Evolutionary conservation across 2,797 vertebrate species (phyloP).

Genomic region (Bovichtus variegatus): DNA sequence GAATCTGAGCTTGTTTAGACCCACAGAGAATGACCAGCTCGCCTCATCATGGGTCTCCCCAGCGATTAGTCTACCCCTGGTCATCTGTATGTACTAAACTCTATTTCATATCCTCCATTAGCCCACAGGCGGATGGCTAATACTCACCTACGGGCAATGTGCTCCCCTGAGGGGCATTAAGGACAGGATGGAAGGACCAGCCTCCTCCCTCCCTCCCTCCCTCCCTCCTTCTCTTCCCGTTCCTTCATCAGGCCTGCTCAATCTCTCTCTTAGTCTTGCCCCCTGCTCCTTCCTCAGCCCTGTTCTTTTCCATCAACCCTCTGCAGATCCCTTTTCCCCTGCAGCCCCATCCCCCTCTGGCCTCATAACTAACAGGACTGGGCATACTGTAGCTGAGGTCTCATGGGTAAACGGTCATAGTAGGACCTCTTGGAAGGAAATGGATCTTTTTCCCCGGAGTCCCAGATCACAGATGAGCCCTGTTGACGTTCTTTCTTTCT

Average conservation of each 20-base stretch:
- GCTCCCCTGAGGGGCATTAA: conserved; percentile 77
- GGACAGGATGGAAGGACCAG: conserved; percentile 67
- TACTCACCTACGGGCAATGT: conserved; percentile 72
- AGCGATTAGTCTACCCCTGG: conserved; percentile 61
- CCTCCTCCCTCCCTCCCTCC: conserved; percentile 42
- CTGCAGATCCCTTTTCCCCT: conserved; percentile 50
- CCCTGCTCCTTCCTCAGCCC: conserved; percentile 43
- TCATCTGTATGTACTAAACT: conserved; percentile 73
- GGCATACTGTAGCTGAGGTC: conserved; percentile 53
- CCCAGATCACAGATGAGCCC: conserved; percentile 60
- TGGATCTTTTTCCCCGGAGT: conserved; percentile 61
- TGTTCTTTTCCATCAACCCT: conserved; percentile 59
- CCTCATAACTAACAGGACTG: conserved; percentile 62
- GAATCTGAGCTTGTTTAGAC: conserved; percentile 34
- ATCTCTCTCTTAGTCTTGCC: conserved; percentile 55
- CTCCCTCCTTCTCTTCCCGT: conserved; percentile 38
- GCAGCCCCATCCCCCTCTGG: conserved; percentile 44
- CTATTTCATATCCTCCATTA: conserved; percentile 78
- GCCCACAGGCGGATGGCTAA: conserved; percentile 71
- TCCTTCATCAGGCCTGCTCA: conserved; percentile 62
- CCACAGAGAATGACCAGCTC: conserved; percentile 27
- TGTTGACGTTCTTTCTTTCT: conserved; percentile 53
- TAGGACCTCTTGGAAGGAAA: conserved; percentile 68
- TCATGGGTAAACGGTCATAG: conserved; percentile 64
- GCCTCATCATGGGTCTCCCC: conserved; percentile 50